Evolutionary conservation across 2,113 vertebrate species (phyloP).

Genomic region (Potamarius usumacintae): DNA sequence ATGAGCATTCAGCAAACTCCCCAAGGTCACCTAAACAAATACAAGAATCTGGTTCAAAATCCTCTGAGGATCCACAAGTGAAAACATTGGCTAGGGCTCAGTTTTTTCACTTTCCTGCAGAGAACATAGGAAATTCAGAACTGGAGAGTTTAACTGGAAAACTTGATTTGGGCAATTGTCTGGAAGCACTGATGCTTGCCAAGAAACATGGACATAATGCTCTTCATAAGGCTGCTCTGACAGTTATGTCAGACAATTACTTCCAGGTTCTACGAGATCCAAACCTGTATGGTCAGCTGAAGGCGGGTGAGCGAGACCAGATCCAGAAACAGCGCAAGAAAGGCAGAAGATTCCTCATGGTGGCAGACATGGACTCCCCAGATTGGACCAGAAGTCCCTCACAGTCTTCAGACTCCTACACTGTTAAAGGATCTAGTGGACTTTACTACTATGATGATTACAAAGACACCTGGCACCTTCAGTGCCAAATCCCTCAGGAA

Average conservation of each 20-base stretch:
- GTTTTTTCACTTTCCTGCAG: constrained; percentile 61
- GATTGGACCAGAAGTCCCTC: constrained; percentile 58
- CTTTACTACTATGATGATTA: constrained; percentile 83
- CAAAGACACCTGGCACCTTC: constrained; percentile 76
- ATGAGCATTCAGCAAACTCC: constrained; percentile 41
- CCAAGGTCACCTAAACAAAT: constrained; percentile 35
- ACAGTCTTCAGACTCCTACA: constrained; percentile 31
- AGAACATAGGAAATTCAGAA: constrained; percentile 52
- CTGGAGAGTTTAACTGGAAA: constrained; percentile 64
- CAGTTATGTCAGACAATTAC: constrained; percentile 90
- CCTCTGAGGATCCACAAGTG: constrained; percentile 22
- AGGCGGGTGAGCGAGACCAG: constrained; percentile 78
- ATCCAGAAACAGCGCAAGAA: constrained; percentile 75
- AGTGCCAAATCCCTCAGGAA: constrained; percentile 78
- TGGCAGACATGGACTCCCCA: constrained; percentile 77
- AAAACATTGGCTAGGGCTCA: constrained; percentile 59
- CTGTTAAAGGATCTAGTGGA: constrained; percentile 64
- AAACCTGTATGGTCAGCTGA: constrained; percentile 77
- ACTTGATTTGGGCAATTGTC: constrained; percentile 88
- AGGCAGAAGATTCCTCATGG: constrained; percentile 74
- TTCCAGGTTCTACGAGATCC: constrained; percentile 83
- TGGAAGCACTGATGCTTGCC: constrained; percentile 75
- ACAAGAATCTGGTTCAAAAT: not conserved
- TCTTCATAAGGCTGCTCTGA: constrained; percentile 76
- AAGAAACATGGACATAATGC: constrained; percentile 72